Conservation (phyloP, 1,140 invertebrate genomes). For the Zaprionus capensis region DNA sequence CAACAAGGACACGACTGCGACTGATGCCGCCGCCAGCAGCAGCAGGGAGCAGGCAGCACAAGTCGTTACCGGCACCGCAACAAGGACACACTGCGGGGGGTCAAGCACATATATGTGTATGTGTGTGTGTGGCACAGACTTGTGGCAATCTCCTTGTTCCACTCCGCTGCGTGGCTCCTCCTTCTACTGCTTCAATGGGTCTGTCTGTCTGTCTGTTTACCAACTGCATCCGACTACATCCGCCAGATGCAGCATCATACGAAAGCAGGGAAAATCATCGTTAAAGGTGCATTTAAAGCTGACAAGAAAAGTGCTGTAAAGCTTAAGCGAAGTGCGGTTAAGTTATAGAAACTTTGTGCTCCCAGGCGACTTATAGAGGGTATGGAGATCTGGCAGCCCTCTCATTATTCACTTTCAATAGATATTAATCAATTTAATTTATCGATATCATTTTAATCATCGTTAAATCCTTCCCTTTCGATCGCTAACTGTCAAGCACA, state of each 20-base stretch:
- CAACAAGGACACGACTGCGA: conserved; percentile 6
- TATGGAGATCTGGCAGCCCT: too few relatives aligned
- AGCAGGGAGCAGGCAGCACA: background rate
- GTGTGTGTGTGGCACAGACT: background rate
- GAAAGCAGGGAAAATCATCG: conserved; percentile 54
- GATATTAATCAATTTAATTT: too few relatives aligned
- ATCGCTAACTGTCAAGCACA: too few relatives aligned
- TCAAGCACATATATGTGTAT: background rate
- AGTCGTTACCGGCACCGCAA: conserved; percentile 38
- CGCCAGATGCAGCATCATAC: conserved; percentile 23
- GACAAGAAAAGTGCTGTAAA: background rate
- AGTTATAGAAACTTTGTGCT: background rate
- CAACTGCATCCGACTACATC: background rate
- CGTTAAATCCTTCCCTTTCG: too few relatives aligned
- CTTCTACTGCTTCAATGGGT: background rate
- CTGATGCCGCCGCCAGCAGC: conserved; percentile 14
- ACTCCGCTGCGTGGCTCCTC: conserved; percentile 4
- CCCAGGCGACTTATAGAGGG: too few relatives aligned
- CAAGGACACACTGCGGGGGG: conserved; percentile 39
- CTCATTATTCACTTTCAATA: too few relatives aligned
- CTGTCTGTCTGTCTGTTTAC: conserved; percentile 1
- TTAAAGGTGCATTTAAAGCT: conserved; percentile 53
- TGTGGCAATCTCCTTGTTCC: conserved; percentile 9
- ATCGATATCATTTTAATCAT: too few relatives aligned
- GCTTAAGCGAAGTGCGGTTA: background rate